These are phyloP conservation scores for Sarcophilus harrisii DNA, from an alignment of 2,797 vertebrate genomes.

Conservation along the genomic window DNA sequence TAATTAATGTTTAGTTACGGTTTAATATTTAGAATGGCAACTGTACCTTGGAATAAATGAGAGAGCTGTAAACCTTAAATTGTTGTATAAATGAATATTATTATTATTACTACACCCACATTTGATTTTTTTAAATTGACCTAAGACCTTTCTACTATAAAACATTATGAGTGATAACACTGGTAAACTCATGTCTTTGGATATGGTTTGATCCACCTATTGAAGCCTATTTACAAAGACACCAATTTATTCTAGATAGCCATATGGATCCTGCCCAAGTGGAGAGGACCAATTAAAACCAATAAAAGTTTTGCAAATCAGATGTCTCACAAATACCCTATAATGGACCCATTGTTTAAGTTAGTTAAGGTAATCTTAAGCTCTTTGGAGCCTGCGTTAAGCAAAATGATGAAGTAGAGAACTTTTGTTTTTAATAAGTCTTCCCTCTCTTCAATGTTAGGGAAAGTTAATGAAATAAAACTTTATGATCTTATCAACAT, in stretches of 20 bases:
- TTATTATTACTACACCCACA: not conserved
- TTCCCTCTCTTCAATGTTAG: not conserved
- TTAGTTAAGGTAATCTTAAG: not conserved
- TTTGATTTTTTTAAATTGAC: not conserved
- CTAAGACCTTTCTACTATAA: not conserved
- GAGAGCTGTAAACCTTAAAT: not conserved
- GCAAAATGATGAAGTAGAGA: not conserved
- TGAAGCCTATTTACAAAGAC: not conserved
- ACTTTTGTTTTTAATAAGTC: not conserved
- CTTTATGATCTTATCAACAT: not conserved
- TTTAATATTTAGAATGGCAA: not conserved
- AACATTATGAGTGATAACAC: not conserved
- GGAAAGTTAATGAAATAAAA: not conserved
- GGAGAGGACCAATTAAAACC: not conserved
- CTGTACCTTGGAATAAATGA: not conserved
- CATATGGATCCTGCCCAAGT: not conserved
- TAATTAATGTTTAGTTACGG: not conserved
- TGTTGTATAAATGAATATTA: not conserved
- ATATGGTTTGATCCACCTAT: not conserved
- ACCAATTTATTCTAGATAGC: not conserved
- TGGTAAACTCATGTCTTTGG: not conserved
- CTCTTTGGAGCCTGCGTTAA: not conserved
- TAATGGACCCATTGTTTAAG: constrained; percentile 22
- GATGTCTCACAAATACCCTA: not conserved
- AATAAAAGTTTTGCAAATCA: not conserved